phyloP scores from a whole-genome alignment of 2,113 vertebrate species.

The Dryoscopus gambensis region DNA sequence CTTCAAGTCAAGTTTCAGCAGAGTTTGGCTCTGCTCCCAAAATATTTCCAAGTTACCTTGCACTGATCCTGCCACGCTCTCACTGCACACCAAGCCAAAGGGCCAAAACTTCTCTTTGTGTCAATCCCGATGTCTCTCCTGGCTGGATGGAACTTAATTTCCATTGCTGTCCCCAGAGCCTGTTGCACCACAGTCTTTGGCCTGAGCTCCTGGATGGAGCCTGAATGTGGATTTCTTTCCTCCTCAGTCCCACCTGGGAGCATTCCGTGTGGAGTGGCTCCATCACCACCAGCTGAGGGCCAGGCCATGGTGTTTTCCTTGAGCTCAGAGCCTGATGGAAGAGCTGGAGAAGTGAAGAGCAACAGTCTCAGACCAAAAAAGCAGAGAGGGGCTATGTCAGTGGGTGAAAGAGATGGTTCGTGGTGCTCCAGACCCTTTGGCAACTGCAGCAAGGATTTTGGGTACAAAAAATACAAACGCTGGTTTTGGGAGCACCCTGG shows the following conservation, averaged over 20 bases:
- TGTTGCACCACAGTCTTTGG: neutral
- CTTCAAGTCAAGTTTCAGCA: constrained; percentile 8
- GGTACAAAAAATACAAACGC: neutral
- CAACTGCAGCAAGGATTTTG: neutral
- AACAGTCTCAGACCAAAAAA: neutral
- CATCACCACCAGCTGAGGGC: neutral
- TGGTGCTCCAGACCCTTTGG: neutral
- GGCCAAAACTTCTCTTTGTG: neutral
- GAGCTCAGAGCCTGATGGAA: neutral
- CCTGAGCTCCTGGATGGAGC: neutral
- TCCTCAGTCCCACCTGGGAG: neutral
- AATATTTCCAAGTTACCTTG: neutral
- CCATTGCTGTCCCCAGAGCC: neutral
- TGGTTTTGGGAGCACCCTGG: neutral
- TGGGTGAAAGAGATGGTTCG: neutral
- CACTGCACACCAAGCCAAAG: fast-evolving
- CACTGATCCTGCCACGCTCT: neutral
- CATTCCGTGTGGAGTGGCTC: neutral
- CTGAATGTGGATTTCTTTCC: neutral
- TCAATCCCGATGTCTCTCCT: fast-evolving
- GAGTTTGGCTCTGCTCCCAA: neutral
- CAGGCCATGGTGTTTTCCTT: neutral
- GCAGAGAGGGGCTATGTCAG: neutral
- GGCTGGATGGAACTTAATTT: neutral
- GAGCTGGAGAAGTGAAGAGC: neutral